Evolutionary conservation across 1,140 invertebrate genomes (phyloP).

Genomic region (Paralvinella palmiformis): DNA sequence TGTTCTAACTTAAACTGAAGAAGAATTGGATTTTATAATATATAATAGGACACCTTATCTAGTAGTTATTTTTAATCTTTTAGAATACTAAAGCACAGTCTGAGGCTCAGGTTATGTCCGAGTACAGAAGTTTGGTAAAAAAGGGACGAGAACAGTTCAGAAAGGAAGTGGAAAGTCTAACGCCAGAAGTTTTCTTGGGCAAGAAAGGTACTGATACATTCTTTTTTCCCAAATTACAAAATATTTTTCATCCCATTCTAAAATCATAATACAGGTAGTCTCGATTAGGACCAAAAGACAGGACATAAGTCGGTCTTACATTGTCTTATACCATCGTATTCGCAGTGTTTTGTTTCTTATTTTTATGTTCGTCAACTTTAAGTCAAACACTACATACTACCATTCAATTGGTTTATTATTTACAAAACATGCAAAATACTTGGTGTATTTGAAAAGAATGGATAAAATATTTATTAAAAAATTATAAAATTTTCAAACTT

Average conservation of each 20-base stretch:
- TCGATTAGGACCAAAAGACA: neutral
- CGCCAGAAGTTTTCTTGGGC: constrained; percentile 47
- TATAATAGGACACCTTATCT: neutral
- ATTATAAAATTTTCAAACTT: neutral
- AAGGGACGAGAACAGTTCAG: constrained; percentile 51
- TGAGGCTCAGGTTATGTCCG: constrained; percentile 46
- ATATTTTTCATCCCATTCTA: no score
- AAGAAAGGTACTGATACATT: no score
- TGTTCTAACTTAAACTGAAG: neutral
- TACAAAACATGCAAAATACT: no score
- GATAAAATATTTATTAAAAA: neutral
- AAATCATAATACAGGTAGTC: no score
- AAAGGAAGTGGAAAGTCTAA: constrained; percentile 48
- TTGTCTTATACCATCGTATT: no score
- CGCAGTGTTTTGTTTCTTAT: no score
- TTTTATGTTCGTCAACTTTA: no score
- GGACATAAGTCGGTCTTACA: neutral
- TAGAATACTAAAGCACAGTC: constrained; percentile 44
- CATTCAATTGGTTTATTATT: no score
- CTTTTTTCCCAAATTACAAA: no score
- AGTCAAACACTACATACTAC: no score
- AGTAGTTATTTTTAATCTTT: constrained; percentile 8
- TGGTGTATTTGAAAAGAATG: no score
- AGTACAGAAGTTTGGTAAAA: constrained; percentile 52
- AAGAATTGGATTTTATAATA: neutral